These are phyloP conservation scores for Cyrtorhinus lividipennis DNA, from an alignment of 1,140 invertebrate genomes.

Conservation along the genomic window DNA sequence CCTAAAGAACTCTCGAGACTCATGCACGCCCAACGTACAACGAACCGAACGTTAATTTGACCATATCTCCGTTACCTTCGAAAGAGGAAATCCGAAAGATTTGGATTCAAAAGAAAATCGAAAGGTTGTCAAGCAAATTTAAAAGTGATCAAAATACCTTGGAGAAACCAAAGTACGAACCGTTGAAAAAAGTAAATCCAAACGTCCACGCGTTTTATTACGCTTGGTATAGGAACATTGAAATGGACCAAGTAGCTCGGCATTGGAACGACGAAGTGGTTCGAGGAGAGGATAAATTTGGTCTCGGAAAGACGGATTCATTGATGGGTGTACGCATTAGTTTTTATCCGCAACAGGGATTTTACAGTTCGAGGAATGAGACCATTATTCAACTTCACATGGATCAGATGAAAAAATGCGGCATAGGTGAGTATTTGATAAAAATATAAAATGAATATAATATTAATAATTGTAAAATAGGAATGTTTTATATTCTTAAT, in stretches of 20 bases:
- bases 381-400: slow-evolving; percentile 34
- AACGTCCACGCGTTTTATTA: slow-evolving; percentile 38
- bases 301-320: slow-evolving; percentile 34
- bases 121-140: slow-evolving; percentile 21
- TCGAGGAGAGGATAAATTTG: slow-evolving; percentile 32
- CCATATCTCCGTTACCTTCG: slow-evolving; percentile 12
- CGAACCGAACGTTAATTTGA: neutral
- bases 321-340: slow-evolving; percentile 21
- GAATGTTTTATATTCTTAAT: too few relatives aligned
- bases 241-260: slow-evolving; percentile 28
- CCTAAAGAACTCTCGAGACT: neutral
- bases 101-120: slow-evolving; percentile 23
- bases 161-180: slow-evolving; percentile 17
- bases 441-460: too few relatives aligned
- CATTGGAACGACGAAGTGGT: slow-evolving; percentile 38
- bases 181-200: slow-evolving; percentile 35
- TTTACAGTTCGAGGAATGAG: slow-evolving; percentile 36
- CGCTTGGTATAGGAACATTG: slow-evolving; percentile 34
- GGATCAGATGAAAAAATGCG: slow-evolving; percentile 32
- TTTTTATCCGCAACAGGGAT: slow-evolving; percentile 35
- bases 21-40: neutral
- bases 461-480: too few relatives aligned
- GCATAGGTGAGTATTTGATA: slow-evolving; percentile 30
- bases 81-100: slow-evolving; percentile 22
- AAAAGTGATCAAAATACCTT: neutral